These are phyloP conservation scores for Sclerodermus sp. DNA, from an alignment of 2,888 invertebrate genomes.

Conservation along the genomic window DNA sequence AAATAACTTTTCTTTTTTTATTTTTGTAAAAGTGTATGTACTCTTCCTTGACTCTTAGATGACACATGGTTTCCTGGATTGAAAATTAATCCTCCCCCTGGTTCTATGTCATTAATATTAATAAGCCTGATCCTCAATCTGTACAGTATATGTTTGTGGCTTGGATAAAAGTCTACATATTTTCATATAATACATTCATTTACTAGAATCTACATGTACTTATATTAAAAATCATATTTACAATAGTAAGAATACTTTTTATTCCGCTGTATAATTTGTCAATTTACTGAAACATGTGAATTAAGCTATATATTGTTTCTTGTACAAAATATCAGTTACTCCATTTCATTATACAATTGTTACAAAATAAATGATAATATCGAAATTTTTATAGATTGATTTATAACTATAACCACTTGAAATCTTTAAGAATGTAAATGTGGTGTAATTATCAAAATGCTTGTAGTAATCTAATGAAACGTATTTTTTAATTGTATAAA, in stretches of 20 bases:
- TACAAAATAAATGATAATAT: conserved; percentile 1
- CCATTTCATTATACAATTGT: too few species aligned
- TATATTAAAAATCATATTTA: too few species aligned
- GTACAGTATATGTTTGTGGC: conserved; percentile 12
- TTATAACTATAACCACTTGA: conserved; percentile 10
- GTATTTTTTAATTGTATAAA: conserved; percentile 28
- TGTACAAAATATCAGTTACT: too few species aligned
- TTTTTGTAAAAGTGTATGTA: neutral
- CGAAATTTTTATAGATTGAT: conserved; percentile 12
- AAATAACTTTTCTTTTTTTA: neutral
- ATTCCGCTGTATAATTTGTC: too few species aligned
- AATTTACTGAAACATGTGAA: too few species aligned
- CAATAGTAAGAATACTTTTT: too few species aligned
- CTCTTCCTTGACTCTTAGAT: conserved; percentile 11
- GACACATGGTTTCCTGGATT: conserved; percentile 13
- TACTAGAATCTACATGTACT: too few species aligned
- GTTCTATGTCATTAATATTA: conserved; percentile 6
- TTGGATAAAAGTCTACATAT: too few species aligned
- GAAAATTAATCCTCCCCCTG: conserved; percentile 9
- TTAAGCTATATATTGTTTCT: too few species aligned
- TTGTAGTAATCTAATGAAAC: conserved; percentile 9
- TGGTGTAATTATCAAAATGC: conserved; percentile 3
- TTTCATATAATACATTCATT: too few species aligned
- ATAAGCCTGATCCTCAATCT: conserved; percentile 11
- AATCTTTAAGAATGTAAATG: conserved; percentile 1